phyloP scores from a whole-genome alignment of 2,888 invertebrate genomes.

The Peribatodes rhomboidaria region DNA sequence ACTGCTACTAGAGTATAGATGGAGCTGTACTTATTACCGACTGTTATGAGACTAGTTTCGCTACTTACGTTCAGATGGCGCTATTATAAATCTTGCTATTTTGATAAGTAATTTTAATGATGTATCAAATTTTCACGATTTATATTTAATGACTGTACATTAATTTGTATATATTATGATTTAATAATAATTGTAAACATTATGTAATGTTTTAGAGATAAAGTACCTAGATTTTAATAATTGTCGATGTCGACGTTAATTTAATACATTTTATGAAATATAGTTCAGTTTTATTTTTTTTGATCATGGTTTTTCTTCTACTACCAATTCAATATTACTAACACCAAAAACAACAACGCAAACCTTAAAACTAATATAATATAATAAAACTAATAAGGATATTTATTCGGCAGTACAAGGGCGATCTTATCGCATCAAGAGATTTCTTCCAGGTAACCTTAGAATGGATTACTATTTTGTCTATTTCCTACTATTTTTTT shows the following conservation, averaged over 20 bases:
- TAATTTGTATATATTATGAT: constrained; percentile 44
- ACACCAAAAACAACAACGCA: no score
- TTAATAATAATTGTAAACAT: not conserved
- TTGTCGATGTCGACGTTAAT: not conserved
- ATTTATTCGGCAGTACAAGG: no score
- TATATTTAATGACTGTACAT: constrained; percentile 46
- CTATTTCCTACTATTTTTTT: no score
- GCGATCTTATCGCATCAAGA: no score
- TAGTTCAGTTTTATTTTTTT: not conserved
- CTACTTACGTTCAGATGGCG: constrained; percentile 25
- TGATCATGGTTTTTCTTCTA: not conserved
- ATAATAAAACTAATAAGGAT: no score
- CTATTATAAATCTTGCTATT: not conserved
- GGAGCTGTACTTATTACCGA: constrained; percentile 3
- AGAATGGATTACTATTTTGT: no score
- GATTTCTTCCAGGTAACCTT: no score
- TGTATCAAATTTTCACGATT: not conserved
- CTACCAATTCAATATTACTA: no score
- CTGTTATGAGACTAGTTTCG: not conserved
- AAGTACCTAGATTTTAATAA: not conserved
- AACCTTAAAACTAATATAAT: no score
- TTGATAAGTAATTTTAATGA: not conserved
- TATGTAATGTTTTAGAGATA: not conserved
- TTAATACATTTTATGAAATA: not conserved
- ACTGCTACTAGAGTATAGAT: constrained; percentile 18